Evolutionary conservation across 2,113 vertebrate genomes (phyloP), one percentile per base, ranked within the genome.

Genomic region (Scytalopus superciliaris): DNA sequence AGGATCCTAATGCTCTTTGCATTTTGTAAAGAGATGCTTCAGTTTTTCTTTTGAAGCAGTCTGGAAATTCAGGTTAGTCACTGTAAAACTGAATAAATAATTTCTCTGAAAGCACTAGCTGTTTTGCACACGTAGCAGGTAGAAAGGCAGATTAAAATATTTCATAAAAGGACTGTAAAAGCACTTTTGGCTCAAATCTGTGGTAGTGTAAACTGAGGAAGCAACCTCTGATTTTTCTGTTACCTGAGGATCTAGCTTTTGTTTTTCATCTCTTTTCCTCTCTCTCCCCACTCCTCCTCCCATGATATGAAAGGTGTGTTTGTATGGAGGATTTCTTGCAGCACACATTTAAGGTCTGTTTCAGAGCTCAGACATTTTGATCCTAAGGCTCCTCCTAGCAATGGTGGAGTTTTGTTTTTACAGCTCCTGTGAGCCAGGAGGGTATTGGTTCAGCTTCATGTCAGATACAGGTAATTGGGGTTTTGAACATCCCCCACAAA

Each of bases 31-130:
- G 52, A 53, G 79, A 44, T 57, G 45, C 23, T 92, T 83, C 45
- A 22, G 15, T 60, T 94, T 93, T 90, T 62, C 82, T 90, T 95
- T 88, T 88, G 92, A 94, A 93, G 74, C n/a, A 69, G 63, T 73
- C 82, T 94, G 82, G 75, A 93, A 95, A 94, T 93, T 93, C 95
- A 95, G 88, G 90, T 95, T 97, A 95, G 90, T 96, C 57, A 22
- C 83, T 93, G 75, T 79, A 80, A 90, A 93, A 81, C 55, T 93
- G 94, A 93, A 92, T 95, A 93, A 94, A 92, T 97, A 84, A 80
- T 87, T 93, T 77, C 44, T 89, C 60, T 75, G 64, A 62, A 92
- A 84, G 56, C 47, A 63, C 35, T 70, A 35, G 59, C 73, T 74
- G 12, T 11, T 42, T 89, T 88, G 47, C 27, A 50, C 22, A 55